Conservation (phyloP, 2,113 vertebrate genomes). For the Phrynosoma blainvillii region DNA sequence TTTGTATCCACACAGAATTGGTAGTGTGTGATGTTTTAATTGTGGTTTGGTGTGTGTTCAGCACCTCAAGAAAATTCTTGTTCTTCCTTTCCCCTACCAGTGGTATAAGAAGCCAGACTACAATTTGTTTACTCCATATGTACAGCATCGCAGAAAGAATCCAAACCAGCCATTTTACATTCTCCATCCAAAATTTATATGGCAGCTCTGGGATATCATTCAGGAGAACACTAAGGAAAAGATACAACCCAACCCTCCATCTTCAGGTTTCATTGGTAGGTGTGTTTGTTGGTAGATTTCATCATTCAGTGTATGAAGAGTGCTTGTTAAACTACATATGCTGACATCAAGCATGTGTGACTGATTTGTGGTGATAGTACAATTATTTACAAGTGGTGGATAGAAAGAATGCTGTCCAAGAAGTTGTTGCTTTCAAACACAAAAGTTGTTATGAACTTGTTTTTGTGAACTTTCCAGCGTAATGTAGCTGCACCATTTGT, state of each 20-base stretch:
- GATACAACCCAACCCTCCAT: constrained; percentile 98
- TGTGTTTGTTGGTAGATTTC: not conserved
- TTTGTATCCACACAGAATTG: not conserved
- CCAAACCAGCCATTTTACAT: constrained; percentile 94
- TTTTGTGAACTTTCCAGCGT: not conserved
- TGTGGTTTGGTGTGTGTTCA: constrained; percentile 5
- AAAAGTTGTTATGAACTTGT: too few species aligned
- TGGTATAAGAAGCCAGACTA: constrained; percentile 97
- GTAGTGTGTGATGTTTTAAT: not conserved
- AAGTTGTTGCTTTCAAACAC: not conserved
- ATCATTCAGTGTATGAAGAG: not conserved
- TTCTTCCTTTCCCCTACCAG: constrained; percentile 69
- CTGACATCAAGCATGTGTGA: not conserved
- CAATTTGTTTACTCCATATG: constrained; percentile 93
- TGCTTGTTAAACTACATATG: not conserved
- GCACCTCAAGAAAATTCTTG: not conserved
- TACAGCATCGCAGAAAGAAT: constrained; percentile 86
- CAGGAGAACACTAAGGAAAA: constrained; percentile 95
- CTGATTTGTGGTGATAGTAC: not conserved
- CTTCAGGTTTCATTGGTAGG: constrained; percentile 97
- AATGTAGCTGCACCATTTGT: not conserved
- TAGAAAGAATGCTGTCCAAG: not conserved
- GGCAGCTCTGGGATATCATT: constrained; percentile 97
- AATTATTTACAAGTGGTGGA: not conserved
- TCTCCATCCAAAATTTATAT: constrained; percentile 95